Evolutionary conservation across 2,113 vertebrate species (phyloP).

Genomic region (Callopanchax toddi): DNA sequence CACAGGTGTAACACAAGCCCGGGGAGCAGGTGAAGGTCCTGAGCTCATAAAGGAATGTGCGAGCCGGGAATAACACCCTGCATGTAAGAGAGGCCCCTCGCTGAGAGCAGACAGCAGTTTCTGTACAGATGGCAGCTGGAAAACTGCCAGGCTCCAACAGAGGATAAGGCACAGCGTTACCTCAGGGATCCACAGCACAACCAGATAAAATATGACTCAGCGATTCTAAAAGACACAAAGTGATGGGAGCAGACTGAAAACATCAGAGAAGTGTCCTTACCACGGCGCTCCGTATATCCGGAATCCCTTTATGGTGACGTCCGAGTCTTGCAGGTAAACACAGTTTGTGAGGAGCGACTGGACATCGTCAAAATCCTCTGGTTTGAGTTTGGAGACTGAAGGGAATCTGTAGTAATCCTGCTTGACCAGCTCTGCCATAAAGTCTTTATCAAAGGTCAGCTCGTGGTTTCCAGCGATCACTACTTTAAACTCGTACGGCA

Average conservation of each 20-base stretch:
- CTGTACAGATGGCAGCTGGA: constrained; percentile 42
- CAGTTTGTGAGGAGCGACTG: constrained; percentile 98
- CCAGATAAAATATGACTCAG: constrained; percentile 22
- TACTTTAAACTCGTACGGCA: constrained; percentile 98
- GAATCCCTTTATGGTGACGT: constrained; percentile 98
- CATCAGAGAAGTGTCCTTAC: constrained; percentile 77
- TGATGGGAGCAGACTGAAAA: background rate
- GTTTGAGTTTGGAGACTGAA: constrained; percentile 99
- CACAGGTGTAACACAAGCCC: constrained; percentile 63
- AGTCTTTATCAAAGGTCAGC: constrained; percentile 99
- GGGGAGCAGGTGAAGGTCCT: constrained; percentile 44
- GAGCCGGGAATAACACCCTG: constrained; percentile 58
- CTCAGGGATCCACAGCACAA: constrained; percentile 33
- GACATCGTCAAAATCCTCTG: constrained; percentile 99
- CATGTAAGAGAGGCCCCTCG: constrained; percentile 30
- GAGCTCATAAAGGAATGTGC: constrained; percentile 60
- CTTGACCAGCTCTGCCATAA: constrained; percentile 99
- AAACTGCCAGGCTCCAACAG: constrained; percentile 40
- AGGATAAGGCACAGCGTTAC: constrained; percentile 35
- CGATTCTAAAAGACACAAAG: background rate
- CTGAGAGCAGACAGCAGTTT: constrained; percentile 25
- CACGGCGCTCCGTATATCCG: constrained; percentile 97
- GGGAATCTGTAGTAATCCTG: constrained; percentile 99
- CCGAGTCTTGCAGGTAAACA: constrained; percentile 99
- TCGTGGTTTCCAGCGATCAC: constrained; percentile 99